Percentiles rank a stretch among this genome's conserved stretches.
phyloP scores from a whole-genome alignment of 2,113 vertebrate genomes.

The Phoxinus phoxinus region DNA sequence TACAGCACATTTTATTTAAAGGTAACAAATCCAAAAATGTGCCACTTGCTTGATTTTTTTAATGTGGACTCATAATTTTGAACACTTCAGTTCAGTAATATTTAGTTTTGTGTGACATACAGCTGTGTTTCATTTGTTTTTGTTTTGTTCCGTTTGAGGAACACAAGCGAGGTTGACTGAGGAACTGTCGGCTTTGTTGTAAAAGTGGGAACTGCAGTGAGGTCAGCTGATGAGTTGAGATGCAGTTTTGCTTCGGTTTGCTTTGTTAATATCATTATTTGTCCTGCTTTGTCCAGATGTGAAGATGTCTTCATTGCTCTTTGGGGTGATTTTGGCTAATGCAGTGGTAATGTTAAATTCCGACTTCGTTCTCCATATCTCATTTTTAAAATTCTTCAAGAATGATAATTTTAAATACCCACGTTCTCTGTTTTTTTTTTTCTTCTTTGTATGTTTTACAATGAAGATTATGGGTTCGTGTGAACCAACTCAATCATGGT shows the following conservation, averaged over 20 bases:
- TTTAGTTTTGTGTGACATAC: neutral
- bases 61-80: neutral
- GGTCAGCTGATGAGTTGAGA: neutral
- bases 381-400: neutral
- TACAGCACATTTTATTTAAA: no score
- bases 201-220: neutral
- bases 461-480: slow-evolving; percentile 65
- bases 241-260: neutral
- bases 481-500: slow-evolving; percentile 64
- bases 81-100: no score
- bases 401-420: neutral
- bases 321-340: slow-evolving; percentile 42
- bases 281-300: slow-evolving; percentile 43
- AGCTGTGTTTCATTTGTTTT: neutral
- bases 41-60: no score
- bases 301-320: slow-evolving; percentile 52
- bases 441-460: slow-evolving; percentile 24
- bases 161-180: neutral
- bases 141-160: neutral
- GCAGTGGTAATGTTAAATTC: slow-evolving; percentile 39
- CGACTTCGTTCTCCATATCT: neutral
- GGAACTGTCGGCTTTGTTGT: neutral
- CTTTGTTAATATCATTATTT: neutral
- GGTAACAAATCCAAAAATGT: no score
- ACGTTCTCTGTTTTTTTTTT: neutral